Evolutionary conservation across 2,797 vertebrate species (phyloP).

Genomic region (Arnoldichthys spilopterus): DNA sequence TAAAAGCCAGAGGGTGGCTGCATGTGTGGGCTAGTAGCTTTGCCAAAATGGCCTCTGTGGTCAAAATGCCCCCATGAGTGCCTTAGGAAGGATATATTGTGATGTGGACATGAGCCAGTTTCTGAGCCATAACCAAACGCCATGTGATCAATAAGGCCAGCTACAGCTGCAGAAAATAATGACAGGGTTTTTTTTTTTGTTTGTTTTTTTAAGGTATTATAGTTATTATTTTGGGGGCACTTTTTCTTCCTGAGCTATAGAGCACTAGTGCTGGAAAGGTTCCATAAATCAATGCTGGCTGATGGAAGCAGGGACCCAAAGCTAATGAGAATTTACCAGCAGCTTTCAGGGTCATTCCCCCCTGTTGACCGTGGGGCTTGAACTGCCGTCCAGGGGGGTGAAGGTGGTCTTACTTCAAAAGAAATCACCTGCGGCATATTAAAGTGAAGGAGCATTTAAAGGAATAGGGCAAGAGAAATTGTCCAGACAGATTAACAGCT

Average conservation of each 20-base stretch:
- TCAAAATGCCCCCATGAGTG: too few species aligned
- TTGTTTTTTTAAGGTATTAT: slow-evolving; percentile 34
- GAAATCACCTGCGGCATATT: slow-evolving; percentile 32
- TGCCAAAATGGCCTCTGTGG: too few species aligned
- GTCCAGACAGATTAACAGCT: slow-evolving; percentile 8
- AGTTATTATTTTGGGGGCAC: slow-evolving; percentile 39
- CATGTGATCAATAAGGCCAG: slow-evolving; percentile 35
- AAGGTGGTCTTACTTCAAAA: slow-evolving; percentile 13
- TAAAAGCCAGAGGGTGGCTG: too few species aligned
- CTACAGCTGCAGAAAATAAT: slow-evolving; percentile 9
- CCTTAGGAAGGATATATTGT: not conserved
- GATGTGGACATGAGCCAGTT: not conserved
- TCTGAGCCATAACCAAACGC: not conserved
- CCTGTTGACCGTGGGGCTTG: not conserved
- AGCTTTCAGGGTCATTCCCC: slow-evolving; percentile 47
- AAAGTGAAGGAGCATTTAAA: slow-evolving; percentile 18
- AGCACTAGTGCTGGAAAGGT: slow-evolving; percentile 33
- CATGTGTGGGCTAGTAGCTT: too few species aligned
- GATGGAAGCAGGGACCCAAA: slow-evolving; percentile 45
- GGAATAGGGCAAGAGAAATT: slow-evolving; percentile 18
- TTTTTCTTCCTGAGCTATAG: slow-evolving; percentile 47
- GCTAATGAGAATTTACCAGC: slow-evolving; percentile 55
- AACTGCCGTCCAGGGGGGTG: not conserved
- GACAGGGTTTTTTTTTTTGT: not conserved
- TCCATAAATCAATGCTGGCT: slow-evolving; percentile 50